Evolutionary conservation across 2,113 vertebrate genomes (phyloP).

Genomic region (Embiotoca jacksoni): DNA sequence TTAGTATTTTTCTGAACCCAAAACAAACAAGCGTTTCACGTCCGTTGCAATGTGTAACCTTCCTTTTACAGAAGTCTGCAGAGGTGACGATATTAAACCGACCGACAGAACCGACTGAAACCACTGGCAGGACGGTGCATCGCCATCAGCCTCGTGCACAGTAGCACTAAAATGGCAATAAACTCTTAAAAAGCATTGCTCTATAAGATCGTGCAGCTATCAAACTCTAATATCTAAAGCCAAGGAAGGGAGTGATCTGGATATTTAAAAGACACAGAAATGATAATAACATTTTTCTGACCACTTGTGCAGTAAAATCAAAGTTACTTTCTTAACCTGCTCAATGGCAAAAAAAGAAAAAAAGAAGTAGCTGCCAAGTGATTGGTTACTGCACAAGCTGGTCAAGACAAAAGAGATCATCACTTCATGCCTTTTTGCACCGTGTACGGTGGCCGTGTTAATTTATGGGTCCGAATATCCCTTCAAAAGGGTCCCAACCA

Average conservation of each 20-base stretch:
- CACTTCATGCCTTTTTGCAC: slow-evolving; percentile 31
- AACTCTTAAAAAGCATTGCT: no score
- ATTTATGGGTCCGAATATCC: background rate
- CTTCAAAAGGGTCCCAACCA: slow-evolving; percentile 40
- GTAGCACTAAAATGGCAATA: no score
- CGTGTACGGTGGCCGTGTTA: background rate
- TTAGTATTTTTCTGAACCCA: no score
- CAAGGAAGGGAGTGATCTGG: background rate
- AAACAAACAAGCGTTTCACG: no score
- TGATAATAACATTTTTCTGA: background rate
- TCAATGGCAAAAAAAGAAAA: background rate
- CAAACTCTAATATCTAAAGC: background rate
- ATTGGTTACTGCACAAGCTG: slow-evolving; percentile 46
- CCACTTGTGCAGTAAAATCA: background rate
- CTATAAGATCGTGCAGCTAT: no score
- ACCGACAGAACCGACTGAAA: no score
- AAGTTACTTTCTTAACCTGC: slow-evolving; percentile 16
- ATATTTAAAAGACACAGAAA: background rate
- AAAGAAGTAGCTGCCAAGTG: slow-evolving; percentile 16
- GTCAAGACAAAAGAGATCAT: slow-evolving; percentile 41
- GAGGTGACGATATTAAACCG: no score
- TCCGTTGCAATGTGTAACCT: no score
- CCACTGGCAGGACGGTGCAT: no score
- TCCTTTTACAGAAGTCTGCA: no score
- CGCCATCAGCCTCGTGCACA: no score